Evolutionary conservation across 2,113 vertebrate species (phyloP).

Genomic region (Thamnophis sirtalis): DNA sequence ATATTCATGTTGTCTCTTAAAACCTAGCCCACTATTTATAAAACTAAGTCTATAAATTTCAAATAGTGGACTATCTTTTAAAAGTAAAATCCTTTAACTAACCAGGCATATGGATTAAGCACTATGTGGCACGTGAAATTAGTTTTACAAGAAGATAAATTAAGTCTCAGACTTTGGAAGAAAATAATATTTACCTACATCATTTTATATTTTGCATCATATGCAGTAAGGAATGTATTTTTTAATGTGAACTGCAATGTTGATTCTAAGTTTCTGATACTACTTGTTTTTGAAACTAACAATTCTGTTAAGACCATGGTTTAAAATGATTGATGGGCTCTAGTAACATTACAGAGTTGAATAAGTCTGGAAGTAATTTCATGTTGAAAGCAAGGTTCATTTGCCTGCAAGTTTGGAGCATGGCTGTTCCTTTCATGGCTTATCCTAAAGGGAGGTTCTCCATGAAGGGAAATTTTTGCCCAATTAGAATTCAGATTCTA

Average conservation of each 20-base stretch:
- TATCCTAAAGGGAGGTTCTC: neutral
- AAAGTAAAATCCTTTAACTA: neutral
- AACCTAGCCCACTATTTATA: conserved; percentile 8
- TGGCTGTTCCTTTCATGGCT: neutral
- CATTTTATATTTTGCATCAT: conserved; percentile 7
- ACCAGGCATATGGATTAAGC: neutral
- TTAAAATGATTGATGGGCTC: neutral
- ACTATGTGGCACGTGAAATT: neutral
- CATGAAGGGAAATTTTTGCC: neutral
- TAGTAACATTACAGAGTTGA: conserved; percentile 13
- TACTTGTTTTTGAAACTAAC: conserved; percentile 11
- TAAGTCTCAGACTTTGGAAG: neutral
- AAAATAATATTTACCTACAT: neutral
- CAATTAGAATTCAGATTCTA: neutral
- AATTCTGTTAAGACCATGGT: conserved; percentile 6
- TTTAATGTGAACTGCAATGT: conserved; percentile 5
- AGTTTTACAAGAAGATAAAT: conserved; percentile 1
- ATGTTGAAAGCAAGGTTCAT: neutral
- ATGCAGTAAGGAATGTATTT: neutral
- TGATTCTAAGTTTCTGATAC: conserved; percentile 30
- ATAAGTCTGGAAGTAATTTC: conserved; percentile 21
- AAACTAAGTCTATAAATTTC: conserved; percentile 2
- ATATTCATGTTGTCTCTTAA: neutral
- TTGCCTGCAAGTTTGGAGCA: neutral
- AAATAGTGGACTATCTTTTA: conserved; percentile 14